Base-by-base conservation (phyloP, 2,113 vertebrate genomes). In the Oreochromis spilurus region DNA sequence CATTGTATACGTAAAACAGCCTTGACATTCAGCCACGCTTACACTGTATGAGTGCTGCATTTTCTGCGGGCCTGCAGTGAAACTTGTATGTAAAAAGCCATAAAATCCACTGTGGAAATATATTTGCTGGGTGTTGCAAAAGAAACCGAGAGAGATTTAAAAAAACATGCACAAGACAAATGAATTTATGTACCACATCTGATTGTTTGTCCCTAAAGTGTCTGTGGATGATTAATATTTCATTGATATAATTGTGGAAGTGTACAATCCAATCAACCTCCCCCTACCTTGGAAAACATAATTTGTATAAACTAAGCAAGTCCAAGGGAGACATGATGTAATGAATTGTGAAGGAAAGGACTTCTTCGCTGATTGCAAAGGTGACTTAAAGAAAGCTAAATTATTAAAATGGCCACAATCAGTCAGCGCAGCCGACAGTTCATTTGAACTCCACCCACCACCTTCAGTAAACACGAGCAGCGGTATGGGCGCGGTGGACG, bases 331-430 rank as follows among this genome's bases (percentile, higher is more conserved):
- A 85, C 70, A 36, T 65, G 13, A 86, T 72, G 79, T 86, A 85
- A 86, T 92, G 80, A 75, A 86, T 72, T 50, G 50, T 21, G 70
- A 72, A 58, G 48, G 50, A 79, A 91, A 75, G 78, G 52, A 84
- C 88, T 91, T 88, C 77, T 79, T 57, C 16, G 40, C 82, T 87
- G 84, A 92, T 79, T 87, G 90, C 77, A 84, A 93, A 94, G 89
- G 87, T 89, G 86, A 93, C 91, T 82, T 88, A 85, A 87, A 84
- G 86, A 83, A 85, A 85, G 80, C 34, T 84, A 54, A 89, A 89
- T 91, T 83, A 90, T 88, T 67, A 17, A 91, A 88, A 92, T 54
- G 65, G 36, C 62, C 40, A 21, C 84, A 84, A 90, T 90, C 82
- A 82, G 31, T 83, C 87, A 85, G 80, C 1, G 5, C 60, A 77